Base-by-base conservation (phyloP, 1,140 invertebrate genomes). In the Papilio machaon region DNA sequence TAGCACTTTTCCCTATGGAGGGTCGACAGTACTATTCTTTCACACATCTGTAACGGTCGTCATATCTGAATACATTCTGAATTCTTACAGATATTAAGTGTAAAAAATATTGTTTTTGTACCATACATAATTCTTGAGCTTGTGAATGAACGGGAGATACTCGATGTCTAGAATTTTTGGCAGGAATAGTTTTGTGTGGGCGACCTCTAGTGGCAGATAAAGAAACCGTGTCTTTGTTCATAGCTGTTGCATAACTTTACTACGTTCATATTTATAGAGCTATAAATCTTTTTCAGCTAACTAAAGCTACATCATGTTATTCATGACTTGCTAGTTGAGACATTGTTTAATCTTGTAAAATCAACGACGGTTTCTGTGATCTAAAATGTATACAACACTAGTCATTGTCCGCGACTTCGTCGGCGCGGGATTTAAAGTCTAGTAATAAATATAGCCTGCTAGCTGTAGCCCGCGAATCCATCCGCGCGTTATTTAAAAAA, bases 181-280 rank as follows among this genome's bases (percentile, higher is more conserved):
- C 74, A 76, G 74, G 19, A 76, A 76, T 54, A 52, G 2, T 76
- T 75, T 19, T 23, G 35, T 54, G 74, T 76, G 43, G 43, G 74
- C 74, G 74, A 49, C n/a, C 74, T 11, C n/a, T 23, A 19, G 11
- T 23, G 9, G 13, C 47, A 76, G 74, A 76, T 76, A 52, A 76
- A 76, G 74, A 76, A 76, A 52, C n/a, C 30, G 35, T 15, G 47
- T 49, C 70, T 74, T 74, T 49, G 38, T 64, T 64, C 60, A 64
- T 15, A 35, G 19, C 23, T 7, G 43, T 74, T 23, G 43, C 19
- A 75, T 47, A 47, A 49, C n/a, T 47, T 75, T 75, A 47, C 73
- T 74, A 43, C 73, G 47, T 75, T 75, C n/a, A 75, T 75, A 75
- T 75, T 75, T 52, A 47, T 52, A 52, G 19, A 73, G 43, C 64